A percentile compares a stretch with the other conserved stretches of the same genome.
Conservation (phyloP, 2,888 invertebrate genomes). For the Isoperla grammatica region DNA sequence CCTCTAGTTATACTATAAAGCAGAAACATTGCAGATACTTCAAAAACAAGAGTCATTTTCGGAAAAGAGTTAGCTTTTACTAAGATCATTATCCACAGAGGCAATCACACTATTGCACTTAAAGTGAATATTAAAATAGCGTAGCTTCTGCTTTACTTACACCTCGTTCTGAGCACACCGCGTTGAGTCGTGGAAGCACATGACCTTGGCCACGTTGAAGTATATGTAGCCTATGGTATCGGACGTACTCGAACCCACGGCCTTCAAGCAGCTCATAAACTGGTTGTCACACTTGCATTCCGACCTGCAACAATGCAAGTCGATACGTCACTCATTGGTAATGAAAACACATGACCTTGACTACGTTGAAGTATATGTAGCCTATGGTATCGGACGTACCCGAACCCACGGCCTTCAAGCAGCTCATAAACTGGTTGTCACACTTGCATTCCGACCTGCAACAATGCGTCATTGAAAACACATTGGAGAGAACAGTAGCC, state of each 20-base stretch:
- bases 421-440: conserved; percentile 63
- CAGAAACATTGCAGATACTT: no score
- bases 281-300: conserved; percentile 70
- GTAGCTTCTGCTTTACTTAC: conserved; percentile 20
- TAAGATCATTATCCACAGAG: no score
- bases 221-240: conserved; percentile 66
- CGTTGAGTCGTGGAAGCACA: conserved; percentile 62
- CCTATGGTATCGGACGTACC: conserved; percentile 66
- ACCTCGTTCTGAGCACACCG: conserved; percentile 44
- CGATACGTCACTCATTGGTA: no score
- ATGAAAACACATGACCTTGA: conserved; percentile 69
- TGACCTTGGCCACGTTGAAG: conserved; percentile 68
- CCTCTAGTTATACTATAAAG: no score
- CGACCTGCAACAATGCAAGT: conserved; percentile 44
- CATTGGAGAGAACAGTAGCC: no score
- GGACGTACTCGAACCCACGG: conserved; percentile 61
- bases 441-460: conserved; percentile 66
- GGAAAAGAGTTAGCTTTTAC: no score
- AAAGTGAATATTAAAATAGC: no score
- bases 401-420: conserved; percentile 59
- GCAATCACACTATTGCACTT: no score
- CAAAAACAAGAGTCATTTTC: no score
- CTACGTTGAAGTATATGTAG: conserved; percentile 69
- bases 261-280: conserved; percentile 63
- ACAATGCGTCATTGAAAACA: no score